Evolutionary conservation across 2,113 vertebrate species (phyloP), one percentile per base, ranked within the genome.

Genomic region (Rhea americana): DNA sequence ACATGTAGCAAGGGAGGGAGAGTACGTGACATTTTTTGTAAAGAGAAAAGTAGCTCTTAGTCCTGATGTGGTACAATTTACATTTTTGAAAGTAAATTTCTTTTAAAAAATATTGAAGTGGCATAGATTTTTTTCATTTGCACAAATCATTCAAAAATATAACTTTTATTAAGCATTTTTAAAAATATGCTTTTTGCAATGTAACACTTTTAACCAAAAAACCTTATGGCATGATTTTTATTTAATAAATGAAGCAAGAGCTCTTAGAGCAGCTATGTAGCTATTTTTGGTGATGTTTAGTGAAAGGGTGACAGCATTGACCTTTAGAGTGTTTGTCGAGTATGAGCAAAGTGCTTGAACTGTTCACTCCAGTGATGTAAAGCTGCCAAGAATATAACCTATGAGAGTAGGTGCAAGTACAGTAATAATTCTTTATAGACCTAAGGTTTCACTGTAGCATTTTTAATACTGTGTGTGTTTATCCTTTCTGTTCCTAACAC

Each of bases 261-360:
- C 81, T 93, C 55, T 58, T 84, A 63, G 86, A 91, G 55, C 45
- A 85, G 78, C 80, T 32, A 39, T 65, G 81, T 77, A 92, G 86
- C 94, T 95, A 93, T 85, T 95, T 95, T 95, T 87, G 93, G 93
- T 91, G 88, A 70, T 87, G 81, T 92, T 96, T 97, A 95, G 92
- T 82, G 92, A 93, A 89, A 89, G 25, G 67, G 82, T 93, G 88
- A 93, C 87, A 87, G 94, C 83, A 77, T 50, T 95, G 93, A 96
- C 95, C 95, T 97, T 96, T 95, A 92, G 82, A 93, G 78, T 95
- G 91, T 96, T 95, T 93, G 93, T 77, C 0, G 22, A 95, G 92
- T 94, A 91, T 0, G 2, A 91, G 68, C 7, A 0, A 94, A 94
- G 90, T 87, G 78, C 92, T 85, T 87, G 71, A 95, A 89, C 93